Evolutionary conservation across 2,797 vertebrate species (phyloP).

Genomic region (Staurois parvus): DNA sequence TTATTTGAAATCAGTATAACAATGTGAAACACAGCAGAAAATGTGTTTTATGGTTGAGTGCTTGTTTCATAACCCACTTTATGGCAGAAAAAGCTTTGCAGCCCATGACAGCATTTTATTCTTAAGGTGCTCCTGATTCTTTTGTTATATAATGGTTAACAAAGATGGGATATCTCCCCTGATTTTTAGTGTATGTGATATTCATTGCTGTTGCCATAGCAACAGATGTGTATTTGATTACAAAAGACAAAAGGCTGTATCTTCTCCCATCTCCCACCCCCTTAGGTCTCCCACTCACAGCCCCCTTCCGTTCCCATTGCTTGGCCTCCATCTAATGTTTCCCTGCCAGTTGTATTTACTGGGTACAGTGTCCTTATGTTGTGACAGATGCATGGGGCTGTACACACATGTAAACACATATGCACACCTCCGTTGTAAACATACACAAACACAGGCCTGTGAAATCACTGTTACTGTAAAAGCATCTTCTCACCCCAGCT

Average conservation of each 20-base stretch:
- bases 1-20: conserved; percentile 56
- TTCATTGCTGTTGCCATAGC: conserved; percentile 55
- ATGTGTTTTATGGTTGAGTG: conserved; percentile 41
- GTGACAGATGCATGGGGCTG: not conserved
- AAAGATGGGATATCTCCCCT: conserved; percentile 39
- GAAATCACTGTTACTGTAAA: not conserved
- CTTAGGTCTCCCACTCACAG: conserved; percentile 58
- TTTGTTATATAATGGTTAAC: conserved; percentile 31
- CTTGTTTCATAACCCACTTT: conserved; percentile 13
- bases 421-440: not conserved
- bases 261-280: conserved; percentile 51
- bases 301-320: conserved; percentile 44
- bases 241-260: conserved; percentile 59
- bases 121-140: not conserved
- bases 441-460: not conserved
- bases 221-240: conserved; percentile 64
- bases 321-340: conserved; percentile 30
- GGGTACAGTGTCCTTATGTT: conserved; percentile 22
- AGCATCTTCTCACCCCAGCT: not conserved
- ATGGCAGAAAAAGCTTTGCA: not conserved
- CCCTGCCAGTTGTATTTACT: conserved; percentile 28
- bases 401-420: not conserved
- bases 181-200: conserved; percentile 44
- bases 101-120: not conserved
- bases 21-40: conserved; percentile 58